These are phyloP conservation scores for Muscicapa comitata DNA, from an alignment of 2,797 vertebrate species.

Conservation along the genomic window DNA sequence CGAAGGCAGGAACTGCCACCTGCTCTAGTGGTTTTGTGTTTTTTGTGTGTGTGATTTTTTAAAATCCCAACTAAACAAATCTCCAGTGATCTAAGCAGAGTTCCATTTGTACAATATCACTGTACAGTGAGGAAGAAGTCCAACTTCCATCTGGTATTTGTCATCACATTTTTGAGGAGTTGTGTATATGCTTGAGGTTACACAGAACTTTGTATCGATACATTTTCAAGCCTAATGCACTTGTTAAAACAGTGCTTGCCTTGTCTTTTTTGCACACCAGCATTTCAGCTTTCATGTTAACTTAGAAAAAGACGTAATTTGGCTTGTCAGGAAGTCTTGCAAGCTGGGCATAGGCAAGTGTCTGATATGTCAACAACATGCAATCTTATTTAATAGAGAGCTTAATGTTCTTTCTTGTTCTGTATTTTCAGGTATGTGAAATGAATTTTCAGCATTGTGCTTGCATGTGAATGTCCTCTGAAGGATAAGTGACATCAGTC, in stretches of 20 bases:
- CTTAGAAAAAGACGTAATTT: not conserved
- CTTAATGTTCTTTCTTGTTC: not conserved
- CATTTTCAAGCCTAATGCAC: not conserved
- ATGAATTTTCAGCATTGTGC: not conserved
- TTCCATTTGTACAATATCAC: not conserved
- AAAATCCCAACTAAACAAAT: not conserved
- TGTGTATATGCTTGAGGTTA: not conserved
- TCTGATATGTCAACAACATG: not conserved
- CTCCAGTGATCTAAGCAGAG: not conserved
- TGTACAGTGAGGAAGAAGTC: not conserved
- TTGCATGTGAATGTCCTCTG: not conserved
- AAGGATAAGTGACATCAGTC: not conserved
- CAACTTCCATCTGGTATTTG: not conserved
- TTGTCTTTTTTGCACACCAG: not conserved
- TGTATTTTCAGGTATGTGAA: conserved; percentile 73
- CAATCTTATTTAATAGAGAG: not conserved
- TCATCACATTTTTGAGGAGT: not conserved
- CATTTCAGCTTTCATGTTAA: not conserved
- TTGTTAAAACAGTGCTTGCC: not conserved
- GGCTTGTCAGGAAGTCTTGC: not conserved
- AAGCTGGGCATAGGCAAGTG: not conserved
- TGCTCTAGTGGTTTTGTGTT: not conserved
- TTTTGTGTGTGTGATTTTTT: not conserved
- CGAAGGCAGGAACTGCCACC: not conserved
- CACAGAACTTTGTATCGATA: not conserved